These are phyloP conservation scores for Trematocara variabile DNA, from an alignment of 2,113 vertebrate genomes.

Conservation along the genomic window DNA sequence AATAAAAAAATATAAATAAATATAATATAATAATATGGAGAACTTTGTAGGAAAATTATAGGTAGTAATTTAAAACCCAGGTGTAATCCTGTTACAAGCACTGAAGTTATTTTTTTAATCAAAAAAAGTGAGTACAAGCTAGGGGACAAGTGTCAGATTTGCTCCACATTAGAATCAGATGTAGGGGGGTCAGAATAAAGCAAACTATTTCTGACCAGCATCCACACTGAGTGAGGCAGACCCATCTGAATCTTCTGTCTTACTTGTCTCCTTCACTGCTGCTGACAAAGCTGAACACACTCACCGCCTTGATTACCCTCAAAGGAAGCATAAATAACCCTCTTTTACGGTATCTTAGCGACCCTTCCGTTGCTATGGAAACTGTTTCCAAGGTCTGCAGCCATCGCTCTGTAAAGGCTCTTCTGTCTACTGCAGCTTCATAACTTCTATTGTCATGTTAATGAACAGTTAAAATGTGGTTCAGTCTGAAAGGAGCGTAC, in stretches of 20 bases:
- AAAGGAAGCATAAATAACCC: neutral
- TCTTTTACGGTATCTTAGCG: slow-evolving; percentile 37
- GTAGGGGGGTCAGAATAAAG: neutral
- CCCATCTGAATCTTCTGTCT: neutral
- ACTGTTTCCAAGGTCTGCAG: slow-evolving; percentile 47
- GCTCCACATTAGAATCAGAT: neutral
- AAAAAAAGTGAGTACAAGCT: neutral
- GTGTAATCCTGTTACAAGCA: neutral
- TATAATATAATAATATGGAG: neutral
- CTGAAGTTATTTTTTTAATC: neutral
- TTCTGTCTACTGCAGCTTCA: neutral
- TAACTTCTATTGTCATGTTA: slow-evolving; percentile 41
- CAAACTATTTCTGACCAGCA: neutral
- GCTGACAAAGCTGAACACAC: neutral
- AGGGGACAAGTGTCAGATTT: neutral
- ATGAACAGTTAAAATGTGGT: neutral
- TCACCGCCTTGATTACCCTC: slow-evolving; percentile 5
- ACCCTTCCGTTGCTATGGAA: slow-evolving; percentile 24
- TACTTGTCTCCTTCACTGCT: neutral
- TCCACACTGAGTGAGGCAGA: neutral
- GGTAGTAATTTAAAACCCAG: neutral
- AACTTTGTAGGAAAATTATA: neutral
- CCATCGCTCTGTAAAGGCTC: neutral
- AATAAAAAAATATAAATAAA: neutral
- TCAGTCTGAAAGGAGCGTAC: neutral